Evolutionary conservation across 2,888 invertebrate species (phyloP), one percentile per base, ranked within the genome.

Genomic region (Melieria picta): DNA sequence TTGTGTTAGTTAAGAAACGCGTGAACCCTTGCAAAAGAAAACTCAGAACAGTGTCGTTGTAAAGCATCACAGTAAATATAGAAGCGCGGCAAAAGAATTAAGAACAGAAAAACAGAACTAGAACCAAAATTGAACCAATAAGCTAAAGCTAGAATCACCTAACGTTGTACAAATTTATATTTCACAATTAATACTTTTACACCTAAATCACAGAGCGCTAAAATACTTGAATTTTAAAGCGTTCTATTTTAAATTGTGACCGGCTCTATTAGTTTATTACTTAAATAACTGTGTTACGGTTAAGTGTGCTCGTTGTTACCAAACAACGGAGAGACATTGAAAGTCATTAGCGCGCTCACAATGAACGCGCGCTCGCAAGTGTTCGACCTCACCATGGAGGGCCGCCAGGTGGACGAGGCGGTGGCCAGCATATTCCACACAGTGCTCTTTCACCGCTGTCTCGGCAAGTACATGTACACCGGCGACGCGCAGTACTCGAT

Each of bases 401-500:
- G 95, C 74, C 90, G 94, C 80, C 96, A 97, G 88, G 94, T 96
- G 78, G 95, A 96, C 87, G 97, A 97, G 87, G 96, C 95, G 58
- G 93, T 96, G 62, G 93, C 95, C 64, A 93, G 94, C 86, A 92
- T 97, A 81, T 96, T 97, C 88, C 96, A 97, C 88, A 96, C 96
- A 63, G 93, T 97, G 65, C 89, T 97, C 66, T 96, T 97, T 86
- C 95, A 97, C 87, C 91, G 97, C 75, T 93, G 94, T 73, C 90
- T 94, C 79, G 97, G 97, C 74, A 97, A 97, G 90, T 98, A 98
- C 88, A 92, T 93, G 72, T 99, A 97, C 88, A 95, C 93, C 86
- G 93, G 93, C 84, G 97, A 98, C 87, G 95, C 94, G 81, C 95
- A 94, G 87, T 99, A 98, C 88, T 95, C 97, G 42, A 94, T 99